phyloP scores from a whole-genome alignment of 2,113 vertebrate species.

The Anarrhichthys ocellatus region DNA sequence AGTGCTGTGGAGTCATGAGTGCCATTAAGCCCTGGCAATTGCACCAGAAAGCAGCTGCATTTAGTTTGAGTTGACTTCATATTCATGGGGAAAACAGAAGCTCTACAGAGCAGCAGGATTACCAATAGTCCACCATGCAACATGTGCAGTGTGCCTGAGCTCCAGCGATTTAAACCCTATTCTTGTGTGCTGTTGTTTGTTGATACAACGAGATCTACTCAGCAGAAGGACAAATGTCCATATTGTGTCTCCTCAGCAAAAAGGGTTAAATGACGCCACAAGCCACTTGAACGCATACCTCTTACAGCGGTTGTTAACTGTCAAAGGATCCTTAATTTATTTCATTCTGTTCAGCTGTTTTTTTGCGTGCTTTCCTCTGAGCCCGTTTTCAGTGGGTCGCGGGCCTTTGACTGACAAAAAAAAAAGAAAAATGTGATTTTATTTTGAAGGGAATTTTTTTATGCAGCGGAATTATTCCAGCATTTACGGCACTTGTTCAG shows the following conservation, averaged over 20 bases:
- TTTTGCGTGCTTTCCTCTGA: conserved; percentile 22
- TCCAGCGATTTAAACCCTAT: background rate
- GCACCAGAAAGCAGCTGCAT: conserved; percentile 32
- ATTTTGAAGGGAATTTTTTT: too few relatives aligned
- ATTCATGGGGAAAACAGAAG: conserved; percentile 31
- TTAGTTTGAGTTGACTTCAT: conserved; percentile 40
- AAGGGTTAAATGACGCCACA: background rate
- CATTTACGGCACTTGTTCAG: too few relatives aligned
- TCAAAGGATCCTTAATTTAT: conserved; percentile 1
- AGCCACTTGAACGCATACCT: background rate
- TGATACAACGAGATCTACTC: background rate
- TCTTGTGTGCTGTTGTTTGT: background rate
- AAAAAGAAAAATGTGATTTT: too few relatives aligned
- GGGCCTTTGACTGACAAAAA: too few relatives aligned
- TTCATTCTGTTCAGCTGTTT: conserved; percentile 12
- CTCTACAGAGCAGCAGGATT: conserved; percentile 41
- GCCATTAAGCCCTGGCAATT: conserved; percentile 44
- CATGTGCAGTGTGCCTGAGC: background rate
- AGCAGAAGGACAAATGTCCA: background rate
- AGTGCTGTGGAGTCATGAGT: background rate
- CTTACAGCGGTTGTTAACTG: conserved; percentile 10
- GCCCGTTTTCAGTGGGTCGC: too few relatives aligned
- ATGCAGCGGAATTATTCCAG: too few relatives aligned
- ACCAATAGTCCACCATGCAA: conserved; percentile 20
- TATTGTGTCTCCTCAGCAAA: background rate